Evolutionary conservation across 2,113 vertebrate genomes (phyloP).

Genomic region (Uropsilus gracilis): DNA sequence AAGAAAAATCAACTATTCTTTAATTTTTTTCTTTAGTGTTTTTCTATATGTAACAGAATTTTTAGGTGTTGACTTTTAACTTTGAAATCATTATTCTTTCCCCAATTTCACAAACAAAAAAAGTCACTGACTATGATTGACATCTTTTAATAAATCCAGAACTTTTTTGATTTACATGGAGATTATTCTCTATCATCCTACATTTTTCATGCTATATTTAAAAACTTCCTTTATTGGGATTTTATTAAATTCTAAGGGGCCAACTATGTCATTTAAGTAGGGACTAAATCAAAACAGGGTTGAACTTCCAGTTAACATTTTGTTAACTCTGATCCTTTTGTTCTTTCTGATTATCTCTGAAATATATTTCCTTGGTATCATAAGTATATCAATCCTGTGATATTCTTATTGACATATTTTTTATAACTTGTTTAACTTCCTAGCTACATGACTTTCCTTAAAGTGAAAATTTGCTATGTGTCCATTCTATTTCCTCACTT

Average conservation of each 20-base stretch:
- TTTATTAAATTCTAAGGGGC: not conserved
- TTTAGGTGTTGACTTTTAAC: conserved; percentile 43
- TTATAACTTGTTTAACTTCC: not conserved
- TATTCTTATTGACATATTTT: not conserved
- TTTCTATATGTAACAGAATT: conserved; percentile 1
- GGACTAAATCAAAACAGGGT: not conserved
- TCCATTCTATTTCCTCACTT: not conserved
- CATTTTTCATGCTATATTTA: not conserved
- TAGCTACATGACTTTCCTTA: not conserved
- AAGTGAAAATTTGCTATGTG: not conserved
- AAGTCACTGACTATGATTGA: not conserved
- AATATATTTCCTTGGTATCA: not conserved
- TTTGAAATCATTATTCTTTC: conserved; percentile 57
- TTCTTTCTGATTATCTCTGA: not conserved
- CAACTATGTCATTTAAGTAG: not conserved
- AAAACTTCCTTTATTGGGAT: not conserved
- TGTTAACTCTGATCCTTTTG: not conserved
- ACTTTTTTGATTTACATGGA: not conserved
- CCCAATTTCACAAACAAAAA: not conserved
- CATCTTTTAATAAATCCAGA: not conserved
- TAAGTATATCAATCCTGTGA: not conserved
- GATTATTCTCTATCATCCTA: not conserved
- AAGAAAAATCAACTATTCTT: conserved; percentile 43
- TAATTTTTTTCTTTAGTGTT: conserved; percentile 21
- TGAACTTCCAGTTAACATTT: not conserved